Evolutionary conservation across 1,140 invertebrate genomes (phyloP).

Genomic region (Melitaea cinxia): DNA sequence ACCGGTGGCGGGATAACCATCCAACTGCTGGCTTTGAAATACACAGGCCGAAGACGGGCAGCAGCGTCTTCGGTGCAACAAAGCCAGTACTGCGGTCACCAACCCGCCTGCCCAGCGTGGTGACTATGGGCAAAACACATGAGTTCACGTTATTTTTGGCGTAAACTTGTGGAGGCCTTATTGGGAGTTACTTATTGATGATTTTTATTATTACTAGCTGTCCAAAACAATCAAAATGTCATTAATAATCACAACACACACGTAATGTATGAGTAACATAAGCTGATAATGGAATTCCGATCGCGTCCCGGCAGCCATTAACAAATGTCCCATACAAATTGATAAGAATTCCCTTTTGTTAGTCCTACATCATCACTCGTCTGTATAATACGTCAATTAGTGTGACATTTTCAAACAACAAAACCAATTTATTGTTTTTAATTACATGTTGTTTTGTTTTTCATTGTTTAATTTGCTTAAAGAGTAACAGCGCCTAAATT

Average conservation of each 20-base stretch:
- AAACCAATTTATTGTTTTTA: too few species aligned
- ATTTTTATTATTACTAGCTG: neutral
- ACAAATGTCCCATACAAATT: constrained; percentile 74
- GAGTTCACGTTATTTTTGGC: too few species aligned
- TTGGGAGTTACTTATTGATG: neutral
- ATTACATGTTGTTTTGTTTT: constrained; percentile 17
- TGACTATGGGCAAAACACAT: too few species aligned
- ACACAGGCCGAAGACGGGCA: too few species aligned
- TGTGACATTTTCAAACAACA: neutral
- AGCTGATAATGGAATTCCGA: constrained; percentile 74
- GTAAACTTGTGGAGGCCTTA: too few species aligned
- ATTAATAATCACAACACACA: constrained; percentile 43
- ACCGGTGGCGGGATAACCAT: too few species aligned
- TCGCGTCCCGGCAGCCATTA: constrained; percentile 64
- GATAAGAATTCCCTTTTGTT: constrained; percentile 78
- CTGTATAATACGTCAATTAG: constrained; percentile 55
- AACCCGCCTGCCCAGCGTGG: too few species aligned
- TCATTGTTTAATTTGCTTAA: neutral
- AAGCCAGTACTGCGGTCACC: too few species aligned
- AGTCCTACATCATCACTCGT: constrained; percentile 56
- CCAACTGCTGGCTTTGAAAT: too few species aligned
- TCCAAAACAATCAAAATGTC: constrained; percentile 13
- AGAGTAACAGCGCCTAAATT: neutral
- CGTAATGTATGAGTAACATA: constrained; percentile 64
- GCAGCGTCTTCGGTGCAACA: too few species aligned